Evolutionary conservation across 2,888 invertebrate genomes (phyloP), one percentile per base, ranked within the genome.

Genomic region (Drosophila algonquin): DNA sequence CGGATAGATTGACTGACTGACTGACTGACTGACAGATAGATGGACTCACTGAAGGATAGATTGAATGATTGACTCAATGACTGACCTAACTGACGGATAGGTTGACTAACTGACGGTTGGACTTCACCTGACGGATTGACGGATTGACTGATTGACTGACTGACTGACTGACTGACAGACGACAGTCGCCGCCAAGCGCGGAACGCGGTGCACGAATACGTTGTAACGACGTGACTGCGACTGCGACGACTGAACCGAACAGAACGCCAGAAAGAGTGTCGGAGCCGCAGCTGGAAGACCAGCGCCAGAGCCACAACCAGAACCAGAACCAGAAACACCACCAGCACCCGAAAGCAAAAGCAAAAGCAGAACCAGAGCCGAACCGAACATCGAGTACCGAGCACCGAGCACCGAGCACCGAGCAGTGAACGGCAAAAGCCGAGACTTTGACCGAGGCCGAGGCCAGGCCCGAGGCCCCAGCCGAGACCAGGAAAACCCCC

Each of bases 221-320:
- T 84, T 84, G 83, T 85, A 86, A 87, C 83, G 87, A 85, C 86
- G 88, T 85, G 83, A 87, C 87, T 84, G 83, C 83, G 83, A 84
- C 83, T 84, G 87, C 80, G 83, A 87, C 86, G 80, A 85, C 88
- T 87, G 83, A 84, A 65, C 70, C 67, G 68, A 62, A 54, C 62
- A 50, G 63, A 50, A 57, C 53, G 76, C 78, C 85, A 75, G 82
- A 85, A 78, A 80, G 56, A 74, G 63, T 56, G 63, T 56, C 73
- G 46, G 46, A 30, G 47, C 30, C 46, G 21, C 57, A 57, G 57
- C 57, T 57, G 57, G 57, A 54, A 54, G 40, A 40, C 40, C 60
- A 50, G 35, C 51, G 27, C 48, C 47, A 47, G 57, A 44, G 27
- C 44, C 56, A 58, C 40, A 16, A 46, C 53, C 57, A 55, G n/a